These are phyloP conservation scores for Tapirus terrestris DNA, from an alignment of 2,113 vertebrate species.

Conservation along the genomic window DNA sequence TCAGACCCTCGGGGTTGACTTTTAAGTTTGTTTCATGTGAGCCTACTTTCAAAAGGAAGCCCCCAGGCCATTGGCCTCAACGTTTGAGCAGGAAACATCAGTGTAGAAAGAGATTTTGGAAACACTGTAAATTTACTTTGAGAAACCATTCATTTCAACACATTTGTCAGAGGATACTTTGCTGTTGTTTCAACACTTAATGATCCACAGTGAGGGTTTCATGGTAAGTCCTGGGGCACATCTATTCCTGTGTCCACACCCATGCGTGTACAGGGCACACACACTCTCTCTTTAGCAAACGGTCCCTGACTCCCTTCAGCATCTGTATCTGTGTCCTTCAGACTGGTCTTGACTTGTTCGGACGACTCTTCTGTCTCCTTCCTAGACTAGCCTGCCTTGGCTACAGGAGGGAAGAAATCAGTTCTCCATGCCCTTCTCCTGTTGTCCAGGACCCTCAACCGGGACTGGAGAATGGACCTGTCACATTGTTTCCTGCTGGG, in stretches of 20 bases:
- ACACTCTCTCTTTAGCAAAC: not conserved
- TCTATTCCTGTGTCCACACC: not conserved
- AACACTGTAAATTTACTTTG: not conserved
- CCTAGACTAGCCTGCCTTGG: not conserved
- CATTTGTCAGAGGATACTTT: not conserved
- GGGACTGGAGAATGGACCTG: not conserved
- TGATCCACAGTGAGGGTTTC: not conserved
- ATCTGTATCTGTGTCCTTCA: not conserved
- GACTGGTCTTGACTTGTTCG: not conserved
- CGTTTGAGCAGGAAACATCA: not conserved
- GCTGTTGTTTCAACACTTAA: not conserved
- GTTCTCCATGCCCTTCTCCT: not conserved
- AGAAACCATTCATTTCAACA: not conserved
- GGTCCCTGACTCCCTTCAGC: not conserved
- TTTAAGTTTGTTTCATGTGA: not conserved
- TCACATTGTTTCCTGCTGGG: not conserved
- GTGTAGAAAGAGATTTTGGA: not conserved
- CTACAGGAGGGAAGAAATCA: not conserved
- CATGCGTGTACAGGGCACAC: not conserved
- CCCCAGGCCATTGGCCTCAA: not conserved
- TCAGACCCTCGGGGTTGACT: not conserved
- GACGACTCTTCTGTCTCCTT: not conserved
- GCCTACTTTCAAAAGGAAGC: slow-evolving; percentile 8
- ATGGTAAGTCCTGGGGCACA: not conserved
- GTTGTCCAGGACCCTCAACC: not conserved